Evolutionary conservation across 2,113 vertebrate species (phyloP), one percentile per base, ranked within the genome.

Genomic region (Nansenia antarctica): DNA sequence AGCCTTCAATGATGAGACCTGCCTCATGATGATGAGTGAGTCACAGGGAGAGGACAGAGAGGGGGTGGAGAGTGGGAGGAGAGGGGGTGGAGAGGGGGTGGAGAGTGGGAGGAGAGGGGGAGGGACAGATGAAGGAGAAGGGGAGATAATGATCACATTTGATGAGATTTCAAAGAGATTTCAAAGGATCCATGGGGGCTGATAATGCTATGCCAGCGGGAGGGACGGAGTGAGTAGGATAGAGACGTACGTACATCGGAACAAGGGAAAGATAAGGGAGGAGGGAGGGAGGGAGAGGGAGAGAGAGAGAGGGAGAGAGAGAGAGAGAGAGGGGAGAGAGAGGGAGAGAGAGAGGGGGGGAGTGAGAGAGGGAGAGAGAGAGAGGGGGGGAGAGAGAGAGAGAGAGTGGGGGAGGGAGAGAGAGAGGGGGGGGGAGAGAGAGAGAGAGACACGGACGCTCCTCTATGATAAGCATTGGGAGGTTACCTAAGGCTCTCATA

Each of bases 21-120:
- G 97, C 77, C 85, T 94, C 62, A 94, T 98, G 92, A 96, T 99
- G 96, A 93, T 98, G 75, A 99, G 96, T 99, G 84, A 95, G 97
- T 93, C 8, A 18, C 1, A 15, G 4, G 26, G 29, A 31, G 55
- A 3, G 57, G n/a, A n/a, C n/a, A n/a, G n/a, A n/a, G n/a, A n/a
- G 6, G 18, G 27, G 30, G 8, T 34, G 26, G 53, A 26, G 14
- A 9, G 53, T 1, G 26, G 11, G 26, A 15, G 26, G 53, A 24
- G 52, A 24, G 12, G 22, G 14, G 26, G 6, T 30, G 54, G 1
- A 57, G 9, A 6, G 54, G 8, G 18, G 18, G 27, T 15, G 15
- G n/a, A n/a, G 35, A 37, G 11, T 6, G 11, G 35, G 35, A 37
- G 35, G 11, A 37, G n/a, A n/a, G 42, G 37, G 14, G 14, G 37